A percentile compares a stretch with the other conserved stretches of the same genome.
Evolutionary conservation across 2,888 invertebrate species (phyloP).

Genomic region (Horisme vitalbata): DNA sequence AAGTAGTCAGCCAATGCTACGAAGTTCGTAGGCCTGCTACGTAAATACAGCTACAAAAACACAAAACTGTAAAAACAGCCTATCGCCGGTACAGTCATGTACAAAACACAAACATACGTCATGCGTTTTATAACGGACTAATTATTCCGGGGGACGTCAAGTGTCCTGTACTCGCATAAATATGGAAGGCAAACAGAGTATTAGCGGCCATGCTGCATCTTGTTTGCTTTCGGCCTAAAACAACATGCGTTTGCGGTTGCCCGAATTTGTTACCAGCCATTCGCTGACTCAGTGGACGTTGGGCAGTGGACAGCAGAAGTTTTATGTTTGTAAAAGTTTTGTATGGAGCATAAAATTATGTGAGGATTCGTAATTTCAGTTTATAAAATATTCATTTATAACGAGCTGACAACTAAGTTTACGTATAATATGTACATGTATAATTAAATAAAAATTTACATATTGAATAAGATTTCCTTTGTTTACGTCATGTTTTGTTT

Average conservation of each 20-base stretch:
- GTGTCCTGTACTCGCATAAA: conserved; percentile 67
- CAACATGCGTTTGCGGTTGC: conserved; percentile 78
- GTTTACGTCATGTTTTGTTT: no score
- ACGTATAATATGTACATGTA: no score
- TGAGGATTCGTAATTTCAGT: no score
- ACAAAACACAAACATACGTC: conserved; percentile 49
- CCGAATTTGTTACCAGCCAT: conserved; percentile 75
- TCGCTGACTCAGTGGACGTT: conserved; percentile 71
- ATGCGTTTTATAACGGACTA: conserved; percentile 75
- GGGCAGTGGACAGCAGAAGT: conserved; percentile 47
- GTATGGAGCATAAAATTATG: no score
- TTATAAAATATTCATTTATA: no score
- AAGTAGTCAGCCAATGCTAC: no score
- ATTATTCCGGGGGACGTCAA: conserved; percentile 72
- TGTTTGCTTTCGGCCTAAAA: conserved; percentile 80
- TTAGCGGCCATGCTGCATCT: conserved; percentile 77
- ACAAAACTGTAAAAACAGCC: background rate
- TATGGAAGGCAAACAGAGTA: conserved; percentile 75
- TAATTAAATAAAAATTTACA: no score
- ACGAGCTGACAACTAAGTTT: no score
- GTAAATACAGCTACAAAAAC: no score
- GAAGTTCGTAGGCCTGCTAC: no score
- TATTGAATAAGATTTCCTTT: no score
- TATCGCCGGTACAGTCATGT: conserved; percentile 37
- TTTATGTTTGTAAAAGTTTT: conserved; percentile 2